Percentiles rank a stretch among this genome's conserved stretches.
phyloP scores from a whole-genome alignment of 2,113 vertebrate genomes.

The Choloepus hoffmanni region DNA sequence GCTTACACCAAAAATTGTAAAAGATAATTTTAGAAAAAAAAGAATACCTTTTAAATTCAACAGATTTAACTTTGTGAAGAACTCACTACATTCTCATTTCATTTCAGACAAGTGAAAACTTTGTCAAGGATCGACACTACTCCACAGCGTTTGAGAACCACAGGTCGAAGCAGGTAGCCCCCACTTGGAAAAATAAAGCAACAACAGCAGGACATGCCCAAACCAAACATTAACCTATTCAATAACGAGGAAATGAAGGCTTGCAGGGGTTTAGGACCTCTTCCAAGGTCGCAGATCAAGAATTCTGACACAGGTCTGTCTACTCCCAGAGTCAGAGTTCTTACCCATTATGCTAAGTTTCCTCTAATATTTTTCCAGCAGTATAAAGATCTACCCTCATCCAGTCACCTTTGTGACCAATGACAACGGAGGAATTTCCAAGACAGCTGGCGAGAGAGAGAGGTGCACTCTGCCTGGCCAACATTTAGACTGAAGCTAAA shows the following conservation, averaged over 20 bases:
- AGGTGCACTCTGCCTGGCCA: conserved; percentile 63
- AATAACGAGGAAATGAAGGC: conserved; percentile 50
- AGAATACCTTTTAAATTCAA: conserved; percentile 57
- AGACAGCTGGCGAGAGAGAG: conserved; percentile 67
- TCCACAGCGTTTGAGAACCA: not conserved
- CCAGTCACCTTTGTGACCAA: conserved; percentile 71
- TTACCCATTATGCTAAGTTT: conserved; percentile 54
- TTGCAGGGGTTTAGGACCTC: not conserved
- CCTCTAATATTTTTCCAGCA: conserved; percentile 55
- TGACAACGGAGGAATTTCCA: conserved; percentile 71
- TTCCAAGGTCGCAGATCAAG: not conserved
- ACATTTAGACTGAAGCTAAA: conserved; percentile 67
- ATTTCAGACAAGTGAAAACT: conserved; percentile 51
- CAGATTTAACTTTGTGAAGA: conserved; percentile 32
- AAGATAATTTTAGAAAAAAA: conserved; percentile 47
- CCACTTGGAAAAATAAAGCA: conserved; percentile 56
- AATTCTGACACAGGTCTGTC: conserved; percentile 47
- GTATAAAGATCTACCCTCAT: not conserved
- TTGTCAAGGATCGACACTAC: not conserved
- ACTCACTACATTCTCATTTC: conserved; percentile 49
- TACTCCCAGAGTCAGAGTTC: conserved; percentile 37
- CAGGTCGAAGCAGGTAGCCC: not conserved
- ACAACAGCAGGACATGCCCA: not conserved
- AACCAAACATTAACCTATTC: conserved; percentile 60
- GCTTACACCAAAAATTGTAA: conserved; percentile 44